These are phyloP conservation scores for Mesocentrotus franciscanus DNA, from an alignment of 53 echinoderm and acorn worm species.

Conservation along the genomic window DNA sequence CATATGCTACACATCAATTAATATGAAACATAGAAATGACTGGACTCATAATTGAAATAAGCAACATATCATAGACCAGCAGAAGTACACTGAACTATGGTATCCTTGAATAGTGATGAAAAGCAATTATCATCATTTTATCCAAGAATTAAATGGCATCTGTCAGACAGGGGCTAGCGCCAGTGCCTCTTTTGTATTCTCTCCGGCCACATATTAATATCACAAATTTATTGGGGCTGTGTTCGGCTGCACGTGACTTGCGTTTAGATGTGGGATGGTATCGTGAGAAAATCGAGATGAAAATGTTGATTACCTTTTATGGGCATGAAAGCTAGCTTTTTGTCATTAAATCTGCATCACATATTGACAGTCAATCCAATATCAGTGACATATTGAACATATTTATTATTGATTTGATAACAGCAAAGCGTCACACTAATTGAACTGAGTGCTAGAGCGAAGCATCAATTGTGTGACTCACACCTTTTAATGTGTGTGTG, in stretches of 20 bases:
- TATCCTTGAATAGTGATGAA: conserved; percentile 45
- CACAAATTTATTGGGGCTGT: conserved; percentile 39
- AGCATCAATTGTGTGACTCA: background rate
- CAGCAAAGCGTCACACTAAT: background rate
- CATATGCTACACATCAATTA: conserved; percentile 17
- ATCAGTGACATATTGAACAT: conserved; percentile 12
- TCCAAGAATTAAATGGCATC: conserved; percentile 38
- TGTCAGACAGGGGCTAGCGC: background rate
- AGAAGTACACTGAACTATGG: conserved; percentile 41
- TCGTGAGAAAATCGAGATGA: background rate
- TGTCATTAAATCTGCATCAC: conserved; percentile 20
- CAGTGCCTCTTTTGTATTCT: conserved; percentile 36
- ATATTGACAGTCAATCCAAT: conserved; percentile 12
- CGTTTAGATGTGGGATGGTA: background rate
- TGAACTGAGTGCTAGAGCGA: background rate
- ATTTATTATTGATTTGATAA: conserved; percentile 4
- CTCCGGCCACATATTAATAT: conserved; percentile 5
- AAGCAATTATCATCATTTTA: conserved; percentile 41
- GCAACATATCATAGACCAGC: background rate
- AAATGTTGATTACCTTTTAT: conserved; percentile 22
- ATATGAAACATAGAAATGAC: conserved; percentile 21
- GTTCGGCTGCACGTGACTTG: conserved; percentile 23
- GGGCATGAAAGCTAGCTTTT: conserved; percentile 14
- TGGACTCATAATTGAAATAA: background rate
- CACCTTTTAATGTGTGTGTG: background rate